phyloP scores from a whole-genome alignment of 2,797 vertebrate genomes.

The Channa striata region DNA sequence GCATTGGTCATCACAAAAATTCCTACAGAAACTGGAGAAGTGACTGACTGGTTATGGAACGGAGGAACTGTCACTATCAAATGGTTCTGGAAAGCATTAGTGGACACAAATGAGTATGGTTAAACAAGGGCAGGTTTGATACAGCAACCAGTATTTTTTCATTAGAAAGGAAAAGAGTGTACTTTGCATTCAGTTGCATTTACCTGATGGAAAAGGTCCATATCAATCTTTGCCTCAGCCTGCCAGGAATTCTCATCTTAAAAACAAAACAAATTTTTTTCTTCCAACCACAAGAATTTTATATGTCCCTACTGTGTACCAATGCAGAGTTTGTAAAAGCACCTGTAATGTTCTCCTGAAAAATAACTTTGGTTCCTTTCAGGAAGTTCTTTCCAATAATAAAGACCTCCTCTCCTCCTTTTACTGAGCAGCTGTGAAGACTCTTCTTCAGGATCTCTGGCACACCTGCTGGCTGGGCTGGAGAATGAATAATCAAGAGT shows the following conservation, averaged over 20 bases:
- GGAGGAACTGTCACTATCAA: conserved; percentile 97
- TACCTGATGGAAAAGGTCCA: conserved; percentile 99
- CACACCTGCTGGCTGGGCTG: conserved; percentile 97
- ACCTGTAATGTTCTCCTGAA: conserved; percentile 96
- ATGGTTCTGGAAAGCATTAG: conserved; percentile 89
- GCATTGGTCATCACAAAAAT: conserved; percentile 98
- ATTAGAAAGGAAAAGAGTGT: neutral
- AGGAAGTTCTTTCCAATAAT: conserved; percentile 99
- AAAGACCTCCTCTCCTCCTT: conserved; percentile 97
- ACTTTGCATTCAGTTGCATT: conserved; percentile 16
- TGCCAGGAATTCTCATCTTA: conserved; percentile 97
- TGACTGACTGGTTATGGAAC: conserved; percentile 94
- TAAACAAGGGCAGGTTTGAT: neutral
- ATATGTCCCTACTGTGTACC: neutral
- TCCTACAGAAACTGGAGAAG: conserved; percentile 92
- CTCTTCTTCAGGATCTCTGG: conserved; percentile 99
- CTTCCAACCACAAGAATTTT: neutral
- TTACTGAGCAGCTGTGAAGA: conserved; percentile 93
- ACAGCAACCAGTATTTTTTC: neutral
- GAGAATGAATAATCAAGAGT: conserved; percentile 24
- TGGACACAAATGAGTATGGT: neutral
- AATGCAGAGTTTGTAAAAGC: conserved; percentile 1
- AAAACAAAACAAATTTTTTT: conserved; percentile 20
- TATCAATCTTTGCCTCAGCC: conserved; percentile 98
- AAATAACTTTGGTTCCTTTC: conserved; percentile 99